Evolutionary conservation across 2,797 vertebrate species (phyloP).

Genomic region (Micrastur ruficollis): DNA sequence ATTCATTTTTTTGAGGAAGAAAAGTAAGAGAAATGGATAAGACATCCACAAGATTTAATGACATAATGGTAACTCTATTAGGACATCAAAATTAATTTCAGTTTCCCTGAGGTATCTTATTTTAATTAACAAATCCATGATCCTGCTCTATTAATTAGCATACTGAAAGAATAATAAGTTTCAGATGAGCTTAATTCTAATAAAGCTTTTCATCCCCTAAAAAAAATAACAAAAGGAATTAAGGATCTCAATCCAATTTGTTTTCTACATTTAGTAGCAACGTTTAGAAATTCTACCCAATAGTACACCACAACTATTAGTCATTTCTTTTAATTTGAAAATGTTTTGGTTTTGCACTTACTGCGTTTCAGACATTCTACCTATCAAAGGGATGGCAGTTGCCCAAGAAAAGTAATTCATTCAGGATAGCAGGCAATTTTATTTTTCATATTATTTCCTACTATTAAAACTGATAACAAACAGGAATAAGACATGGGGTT

Average conservation of each 20-base stretch:
- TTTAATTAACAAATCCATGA: constrained; percentile 78
- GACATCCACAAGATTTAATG: constrained; percentile 63
- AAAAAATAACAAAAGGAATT: constrained; percentile 68
- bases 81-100: constrained; percentile 78
- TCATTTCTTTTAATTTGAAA: constrained; percentile 40
- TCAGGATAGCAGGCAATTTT: neutral
- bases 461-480: neutral
- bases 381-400: neutral
- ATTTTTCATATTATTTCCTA: constrained; percentile 8
- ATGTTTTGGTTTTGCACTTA: constrained; percentile 1
- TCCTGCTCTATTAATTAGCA: constrained; percentile 76
- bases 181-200: constrained; percentile 71
- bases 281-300: constrained; percentile 13
- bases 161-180: constrained; percentile 69
- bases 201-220: constrained; percentile 68
- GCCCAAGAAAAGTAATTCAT: constrained; percentile 19
- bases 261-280: constrained; percentile 45
- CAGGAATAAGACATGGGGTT: neutral
- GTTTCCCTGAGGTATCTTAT: constrained; percentile 73
- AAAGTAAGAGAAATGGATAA: constrained; percentile 31
- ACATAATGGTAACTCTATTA: constrained; percentile 67
- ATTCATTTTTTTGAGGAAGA: neutral
- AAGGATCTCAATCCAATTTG: constrained; percentile 62
- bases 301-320: constrained; percentile 10
- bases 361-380: neutral